phyloP scores from a whole-genome alignment of 2,888 invertebrate genomes.

The Drosophila tripunctata region DNA sequence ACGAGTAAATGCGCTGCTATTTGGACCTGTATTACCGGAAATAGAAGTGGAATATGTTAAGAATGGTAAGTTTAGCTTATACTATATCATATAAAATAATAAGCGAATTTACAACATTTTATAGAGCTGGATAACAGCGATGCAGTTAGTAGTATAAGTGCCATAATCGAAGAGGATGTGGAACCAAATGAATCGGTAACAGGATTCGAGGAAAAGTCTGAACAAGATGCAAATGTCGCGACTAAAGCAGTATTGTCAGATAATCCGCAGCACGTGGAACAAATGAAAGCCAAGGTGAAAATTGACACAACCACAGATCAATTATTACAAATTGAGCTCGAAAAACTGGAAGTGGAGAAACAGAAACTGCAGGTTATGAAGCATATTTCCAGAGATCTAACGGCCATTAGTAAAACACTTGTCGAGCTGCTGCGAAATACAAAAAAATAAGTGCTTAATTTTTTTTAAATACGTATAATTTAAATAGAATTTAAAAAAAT shows the following conservation, averaged over 20 bases:
- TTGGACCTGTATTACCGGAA: conserved; percentile 23
- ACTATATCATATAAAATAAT: background rate
- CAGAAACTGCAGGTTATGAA: conserved; percentile 56
- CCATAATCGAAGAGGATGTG: background rate
- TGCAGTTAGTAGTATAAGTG: background rate
- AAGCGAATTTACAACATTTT: background rate
- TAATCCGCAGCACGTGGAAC: background rate
- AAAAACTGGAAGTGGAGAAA: conserved; percentile 54
- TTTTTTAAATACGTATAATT: background rate
- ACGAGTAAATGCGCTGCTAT: conserved; percentile 40
- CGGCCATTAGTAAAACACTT: conserved; percentile 38
- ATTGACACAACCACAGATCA: background rate
- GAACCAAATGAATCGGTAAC: background rate
- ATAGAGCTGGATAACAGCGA: conserved; percentile 32
- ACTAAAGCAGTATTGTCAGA: background rate
- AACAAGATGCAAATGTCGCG: background rate
- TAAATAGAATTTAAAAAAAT: too few relatives aligned
- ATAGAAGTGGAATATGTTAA: conserved; percentile 47
- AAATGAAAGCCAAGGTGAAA: background rate
- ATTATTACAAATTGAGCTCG: conserved; percentile 51
- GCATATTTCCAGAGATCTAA: conserved; percentile 44
- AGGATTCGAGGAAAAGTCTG: too few relatives aligned
- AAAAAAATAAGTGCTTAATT: conserved; percentile 4
- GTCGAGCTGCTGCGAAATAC: conserved; percentile 35
- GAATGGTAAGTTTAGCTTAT: conserved; percentile 28